These are phyloP conservation scores for Acheta domesticus DNA, from an alignment of 2,888 invertebrate species.

Conservation along the genomic window DNA sequence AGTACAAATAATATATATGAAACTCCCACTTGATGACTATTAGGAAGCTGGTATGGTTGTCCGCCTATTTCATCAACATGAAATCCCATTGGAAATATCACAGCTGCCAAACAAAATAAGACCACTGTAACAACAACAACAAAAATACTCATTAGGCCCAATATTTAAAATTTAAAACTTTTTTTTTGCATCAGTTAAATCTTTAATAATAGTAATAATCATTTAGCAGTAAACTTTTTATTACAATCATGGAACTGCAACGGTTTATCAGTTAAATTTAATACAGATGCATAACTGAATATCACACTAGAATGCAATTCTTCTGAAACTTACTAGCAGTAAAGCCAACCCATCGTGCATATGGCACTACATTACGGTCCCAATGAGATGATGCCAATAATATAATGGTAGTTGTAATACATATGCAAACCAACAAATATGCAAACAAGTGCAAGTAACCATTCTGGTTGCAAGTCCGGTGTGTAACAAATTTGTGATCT, in stretches of 20 bases:
- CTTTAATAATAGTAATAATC: too few species aligned
- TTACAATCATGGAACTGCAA: too few species aligned
- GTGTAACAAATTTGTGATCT: conserved; percentile 85
- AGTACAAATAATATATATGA: conserved; percentile 96
- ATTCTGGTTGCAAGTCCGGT: conserved; percentile 84
- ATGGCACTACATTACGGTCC: conserved; percentile 85
- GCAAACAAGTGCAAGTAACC: conserved; percentile 83
- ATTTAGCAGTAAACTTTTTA: too few species aligned
- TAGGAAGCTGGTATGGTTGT: conserved; percentile 91
- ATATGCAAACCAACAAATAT: conserved; percentile 89
- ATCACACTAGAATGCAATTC: conserved; percentile 11
- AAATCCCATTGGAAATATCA: conserved; percentile 95
- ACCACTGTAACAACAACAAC: conserved; percentile 81
- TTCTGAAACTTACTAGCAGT: conserved; percentile 69
- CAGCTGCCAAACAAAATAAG: conserved; percentile 89
- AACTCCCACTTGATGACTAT: conserved; percentile 91
- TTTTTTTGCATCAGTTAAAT: too few species aligned
- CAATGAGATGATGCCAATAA: conserved; percentile 83
- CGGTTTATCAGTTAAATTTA: neutral
- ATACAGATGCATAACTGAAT: conserved; percentile 22
- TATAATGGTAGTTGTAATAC: conserved; percentile 86
- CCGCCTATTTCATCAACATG: conserved; percentile 94
- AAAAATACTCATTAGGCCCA: too few species aligned
- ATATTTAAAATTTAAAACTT: too few species aligned
- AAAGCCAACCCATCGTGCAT: conserved; percentile 94